Evolutionary conservation across 2,113 vertebrate genomes (phyloP).

Genomic region (Pandion haliaetus): DNA sequence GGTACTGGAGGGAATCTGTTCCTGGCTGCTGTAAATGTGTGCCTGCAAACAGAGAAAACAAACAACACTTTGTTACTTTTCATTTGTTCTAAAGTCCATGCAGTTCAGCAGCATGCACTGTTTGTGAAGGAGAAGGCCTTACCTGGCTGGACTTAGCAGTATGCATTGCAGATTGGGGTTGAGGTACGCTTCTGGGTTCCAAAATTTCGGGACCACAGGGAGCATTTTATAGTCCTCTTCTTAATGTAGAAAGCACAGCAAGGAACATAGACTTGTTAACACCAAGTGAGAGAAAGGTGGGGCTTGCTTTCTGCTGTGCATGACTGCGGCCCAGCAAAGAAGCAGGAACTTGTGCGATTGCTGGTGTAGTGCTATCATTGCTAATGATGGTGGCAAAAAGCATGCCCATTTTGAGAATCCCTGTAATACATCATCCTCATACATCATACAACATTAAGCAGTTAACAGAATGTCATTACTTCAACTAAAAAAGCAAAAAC

Average conservation of each 20-base stretch:
- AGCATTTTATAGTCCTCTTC: not conserved
- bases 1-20: not conserved
- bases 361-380: not conserved
- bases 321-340: not conserved
- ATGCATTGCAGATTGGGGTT: not conserved
- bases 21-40: not conserved
- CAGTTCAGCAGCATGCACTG: not conserved
- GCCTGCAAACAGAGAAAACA: not conserved
- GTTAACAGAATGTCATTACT: not conserved
- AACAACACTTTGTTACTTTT: not conserved
- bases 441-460: not conserved
- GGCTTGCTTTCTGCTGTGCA: not conserved
- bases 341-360: fast-evolving
- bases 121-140: not conserved
- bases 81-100: not conserved
- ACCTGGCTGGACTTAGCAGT: not conserved
- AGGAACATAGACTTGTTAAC: not conserved
- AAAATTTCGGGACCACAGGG: not conserved
- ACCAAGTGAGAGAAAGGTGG: fast-evolving
- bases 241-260: not conserved
- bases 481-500: not conserved
- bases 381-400: not conserved
- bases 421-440: not conserved
- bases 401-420: not conserved
- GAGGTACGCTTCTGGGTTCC: not conserved